A percentile compares a stretch with the other conserved stretches of the same genome.
phyloP scores from a whole-genome alignment of 1,140 invertebrate genomes.

The Paraescarpia echinospica region DNA sequence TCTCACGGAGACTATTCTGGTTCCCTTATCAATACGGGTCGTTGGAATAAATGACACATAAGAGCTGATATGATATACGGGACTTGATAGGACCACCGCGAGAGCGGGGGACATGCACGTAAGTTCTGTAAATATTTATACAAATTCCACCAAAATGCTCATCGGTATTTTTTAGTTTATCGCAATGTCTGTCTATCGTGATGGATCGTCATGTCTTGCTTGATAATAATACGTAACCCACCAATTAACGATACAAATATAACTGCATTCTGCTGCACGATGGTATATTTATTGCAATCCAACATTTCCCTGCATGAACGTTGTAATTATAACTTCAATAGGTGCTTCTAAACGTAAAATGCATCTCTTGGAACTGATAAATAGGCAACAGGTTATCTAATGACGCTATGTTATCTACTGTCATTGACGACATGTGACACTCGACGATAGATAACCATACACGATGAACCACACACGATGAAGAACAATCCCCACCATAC shows the following conservation, averaged over 20 bases:
- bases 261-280: not conserved
- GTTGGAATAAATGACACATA: not conserved
- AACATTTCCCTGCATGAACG: not conserved
- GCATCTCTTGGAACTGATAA: not conserved
- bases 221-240: not conserved
- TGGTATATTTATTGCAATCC: not conserved
- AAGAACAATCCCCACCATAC: not conserved
- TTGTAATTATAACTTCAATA: slow-evolving; percentile 1
- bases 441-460: not conserved
- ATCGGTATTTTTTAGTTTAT: not conserved
- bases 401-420: not conserved
- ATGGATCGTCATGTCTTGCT: not conserved
- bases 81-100: not conserved
- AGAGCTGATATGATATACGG: not conserved
- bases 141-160: not conserved
- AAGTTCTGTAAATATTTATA: not conserved
- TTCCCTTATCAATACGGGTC: not conserved
- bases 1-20: not conserved
- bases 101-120: not conserved
- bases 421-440: not conserved
- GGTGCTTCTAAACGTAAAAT: not conserved
- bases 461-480: not conserved
- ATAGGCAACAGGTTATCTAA: not conserved
- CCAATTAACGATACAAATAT: not conserved
- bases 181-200: not conserved